phyloP scores from a whole-genome alignment of 2,888 invertebrate species.

The Amaurobius ferox region DNA sequence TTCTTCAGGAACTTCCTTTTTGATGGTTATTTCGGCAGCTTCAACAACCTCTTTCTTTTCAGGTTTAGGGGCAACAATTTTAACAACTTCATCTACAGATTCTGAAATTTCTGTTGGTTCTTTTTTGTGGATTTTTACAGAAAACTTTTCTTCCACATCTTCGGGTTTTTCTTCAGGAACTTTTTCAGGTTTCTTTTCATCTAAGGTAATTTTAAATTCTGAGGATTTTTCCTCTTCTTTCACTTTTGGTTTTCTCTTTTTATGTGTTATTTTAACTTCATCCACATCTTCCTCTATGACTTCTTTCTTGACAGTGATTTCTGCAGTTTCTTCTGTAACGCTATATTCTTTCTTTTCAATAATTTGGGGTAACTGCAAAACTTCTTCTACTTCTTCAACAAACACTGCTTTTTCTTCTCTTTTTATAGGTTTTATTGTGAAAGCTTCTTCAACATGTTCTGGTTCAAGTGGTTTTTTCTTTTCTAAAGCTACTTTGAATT shows the following conservation, averaged over 20 bases:
- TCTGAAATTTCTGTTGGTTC: slow-evolving; percentile 33
- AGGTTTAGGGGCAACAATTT: slow-evolving; percentile 8
- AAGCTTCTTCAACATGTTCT: slow-evolving; percentile 40
- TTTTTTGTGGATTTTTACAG: slow-evolving; percentile 52
- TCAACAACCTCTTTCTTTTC: slow-evolving; percentile 42
- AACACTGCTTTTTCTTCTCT: slow-evolving; percentile 72
- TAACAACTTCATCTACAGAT: slow-evolving; percentile 60
- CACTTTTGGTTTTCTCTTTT: slow-evolving; percentile 56
- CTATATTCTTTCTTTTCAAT: slow-evolving; percentile 37
- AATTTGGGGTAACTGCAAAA: slow-evolving; percentile 17
- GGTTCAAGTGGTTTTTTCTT: slow-evolving; percentile 50
- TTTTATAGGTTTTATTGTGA: slow-evolving; percentile 36
- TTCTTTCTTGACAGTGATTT: slow-evolving; percentile 72
- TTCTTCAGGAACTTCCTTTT: slow-evolving; percentile 75
- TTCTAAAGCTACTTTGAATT: slow-evolving; percentile 45
- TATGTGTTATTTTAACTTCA: slow-evolving; percentile 43
- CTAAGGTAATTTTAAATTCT: slow-evolving; percentile 44
- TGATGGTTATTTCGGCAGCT: slow-evolving; percentile 75
- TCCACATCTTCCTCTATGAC: slow-evolving; percentile 74
- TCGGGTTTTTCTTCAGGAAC: slow-evolving; percentile 25
- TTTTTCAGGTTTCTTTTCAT: slow-evolving; percentile 54
- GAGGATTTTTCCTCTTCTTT: slow-evolving; percentile 41
- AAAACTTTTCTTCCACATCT: slow-evolving; percentile 72
- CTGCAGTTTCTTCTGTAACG: slow-evolving; percentile 74
- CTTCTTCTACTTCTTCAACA: slow-evolving; percentile 72